Conservation (phyloP, 2,888 invertebrate species). For the Orthosia gothica region DNA sequence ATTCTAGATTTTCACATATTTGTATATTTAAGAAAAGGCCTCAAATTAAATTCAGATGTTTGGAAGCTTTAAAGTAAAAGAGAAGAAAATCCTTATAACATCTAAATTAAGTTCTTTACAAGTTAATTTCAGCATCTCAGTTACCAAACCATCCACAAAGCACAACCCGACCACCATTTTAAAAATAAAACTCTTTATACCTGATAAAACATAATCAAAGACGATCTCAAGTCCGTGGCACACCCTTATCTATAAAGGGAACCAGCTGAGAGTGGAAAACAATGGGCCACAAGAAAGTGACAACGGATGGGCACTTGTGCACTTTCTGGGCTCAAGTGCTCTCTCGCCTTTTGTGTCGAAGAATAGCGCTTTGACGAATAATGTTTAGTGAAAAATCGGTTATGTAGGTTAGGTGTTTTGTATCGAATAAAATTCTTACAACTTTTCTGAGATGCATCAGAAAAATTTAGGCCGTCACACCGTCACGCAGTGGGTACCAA, state of each 20-base stretch:
- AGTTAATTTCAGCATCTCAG: neutral
- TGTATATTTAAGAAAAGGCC: too few relatives aligned
- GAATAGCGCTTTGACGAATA: conserved; percentile 39
- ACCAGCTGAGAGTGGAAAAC: conserved; percentile 67
- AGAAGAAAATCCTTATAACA: neutral
- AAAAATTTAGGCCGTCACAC: too few relatives aligned
- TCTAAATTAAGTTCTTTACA: neutral
- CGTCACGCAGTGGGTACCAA: too few relatives aligned
- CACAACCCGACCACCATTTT: conserved; percentile 21
- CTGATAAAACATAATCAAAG: conserved; percentile 65
- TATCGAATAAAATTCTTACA: neutral
- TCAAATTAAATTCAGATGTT: too few relatives aligned
- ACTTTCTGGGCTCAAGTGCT: conserved; percentile 67
- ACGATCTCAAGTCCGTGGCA: conserved; percentile 50
- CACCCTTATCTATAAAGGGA: conserved; percentile 64
- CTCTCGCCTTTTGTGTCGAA: conserved; percentile 50
- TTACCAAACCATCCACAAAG: neutral
- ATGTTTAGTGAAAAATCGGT: conserved; percentile 43
- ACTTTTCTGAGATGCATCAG: neutral
- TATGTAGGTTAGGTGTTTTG: conserved; percentile 41
- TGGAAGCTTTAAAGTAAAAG: too few relatives aligned
- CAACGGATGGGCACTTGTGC: conserved; percentile 65
- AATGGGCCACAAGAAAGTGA: conserved; percentile 63
- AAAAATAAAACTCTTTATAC: conserved; percentile 49
- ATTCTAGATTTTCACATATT: too few relatives aligned